These are phyloP conservation scores for Liodrosophila aerea DNA, from an alignment of 2,888 invertebrate species.

Conservation along the genomic window DNA sequence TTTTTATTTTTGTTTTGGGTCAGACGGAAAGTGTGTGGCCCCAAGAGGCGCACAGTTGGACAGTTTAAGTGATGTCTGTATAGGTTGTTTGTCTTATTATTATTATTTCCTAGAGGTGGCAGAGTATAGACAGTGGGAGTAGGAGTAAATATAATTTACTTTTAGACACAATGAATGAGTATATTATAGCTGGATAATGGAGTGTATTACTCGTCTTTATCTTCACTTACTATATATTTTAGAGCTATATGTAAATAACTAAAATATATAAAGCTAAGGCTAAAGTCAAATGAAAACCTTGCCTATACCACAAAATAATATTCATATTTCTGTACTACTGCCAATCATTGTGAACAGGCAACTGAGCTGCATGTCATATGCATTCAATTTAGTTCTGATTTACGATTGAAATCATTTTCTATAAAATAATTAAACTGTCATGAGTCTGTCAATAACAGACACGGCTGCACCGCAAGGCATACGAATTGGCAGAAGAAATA, in stretches of 20 bases:
- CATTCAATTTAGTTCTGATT: slow-evolving; percentile 32
- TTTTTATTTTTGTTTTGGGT: slow-evolving; percentile 30
- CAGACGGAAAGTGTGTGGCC: not conserved
- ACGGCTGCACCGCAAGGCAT: slow-evolving; percentile 20
- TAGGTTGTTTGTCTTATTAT: slow-evolving; percentile 39
- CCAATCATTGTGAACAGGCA: too few species aligned
- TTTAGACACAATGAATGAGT: too few species aligned
- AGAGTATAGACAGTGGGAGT: not conserved
- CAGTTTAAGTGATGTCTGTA: slow-evolving; percentile 67
- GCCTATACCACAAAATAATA: too few species aligned
- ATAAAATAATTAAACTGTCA: slow-evolving; percentile 74
- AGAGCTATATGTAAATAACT: too few species aligned
- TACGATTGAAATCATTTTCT: slow-evolving; percentile 43
- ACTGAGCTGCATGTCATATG: slow-evolving; percentile 6
- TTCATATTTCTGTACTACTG: too few species aligned
- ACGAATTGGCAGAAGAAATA: not conserved
- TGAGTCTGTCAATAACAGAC: slow-evolving; percentile 61
- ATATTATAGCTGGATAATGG: too few species aligned
- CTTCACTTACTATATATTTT: too few species aligned
- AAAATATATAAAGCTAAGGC: too few species aligned
- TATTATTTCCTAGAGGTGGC: slow-evolving; percentile 17
- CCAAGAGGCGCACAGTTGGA: slow-evolving; percentile 56
- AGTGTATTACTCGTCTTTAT: too few species aligned
- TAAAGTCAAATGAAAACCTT: too few species aligned
- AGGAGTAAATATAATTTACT: too few species aligned